phyloP scores from a whole-genome alignment of 2,113 vertebrate genomes.

The Lamprotornis superbus region DNA sequence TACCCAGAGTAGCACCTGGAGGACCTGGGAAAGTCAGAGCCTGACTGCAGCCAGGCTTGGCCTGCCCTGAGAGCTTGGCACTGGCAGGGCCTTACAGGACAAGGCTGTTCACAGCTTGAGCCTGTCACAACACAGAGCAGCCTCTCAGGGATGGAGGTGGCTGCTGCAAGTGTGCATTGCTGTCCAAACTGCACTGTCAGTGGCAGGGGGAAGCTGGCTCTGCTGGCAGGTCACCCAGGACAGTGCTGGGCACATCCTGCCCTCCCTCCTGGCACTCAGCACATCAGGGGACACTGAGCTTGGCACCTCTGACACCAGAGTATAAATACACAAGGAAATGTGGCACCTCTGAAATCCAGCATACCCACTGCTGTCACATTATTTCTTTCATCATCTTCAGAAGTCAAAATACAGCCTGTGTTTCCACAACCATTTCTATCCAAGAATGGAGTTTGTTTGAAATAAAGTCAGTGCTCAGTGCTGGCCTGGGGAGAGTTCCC shows the following conservation, averaged over 20 bases:
- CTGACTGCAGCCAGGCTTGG: background rate
- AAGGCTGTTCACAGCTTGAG: background rate
- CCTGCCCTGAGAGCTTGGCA: background rate
- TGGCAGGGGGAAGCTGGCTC: background rate
- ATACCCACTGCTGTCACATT: background rate
- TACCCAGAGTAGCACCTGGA: background rate
- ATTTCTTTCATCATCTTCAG: background rate
- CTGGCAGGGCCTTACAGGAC: background rate
- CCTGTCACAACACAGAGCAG: background rate
- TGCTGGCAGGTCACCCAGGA: background rate
- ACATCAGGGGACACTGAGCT: background rate
- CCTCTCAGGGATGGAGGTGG: background rate
- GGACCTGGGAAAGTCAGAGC: background rate
- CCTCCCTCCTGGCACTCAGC: background rate
- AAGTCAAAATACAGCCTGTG: background rate
- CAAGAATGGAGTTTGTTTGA: background rate
- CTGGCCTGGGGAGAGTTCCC: background rate
- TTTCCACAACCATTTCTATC: background rate
- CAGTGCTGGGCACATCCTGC: background rate
- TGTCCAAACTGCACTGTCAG: rapidly evolving
- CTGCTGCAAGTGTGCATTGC: background rate
- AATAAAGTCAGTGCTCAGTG: background rate
- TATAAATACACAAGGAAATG: background rate
- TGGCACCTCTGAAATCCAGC: background rate
- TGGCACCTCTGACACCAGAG: background rate